A percentile compares a stretch with the other conserved stretches of the same genome.
These are phyloP conservation scores for Netelia virgata DNA, from an alignment of 2,888 invertebrate species.

Conservation along the genomic window DNA sequence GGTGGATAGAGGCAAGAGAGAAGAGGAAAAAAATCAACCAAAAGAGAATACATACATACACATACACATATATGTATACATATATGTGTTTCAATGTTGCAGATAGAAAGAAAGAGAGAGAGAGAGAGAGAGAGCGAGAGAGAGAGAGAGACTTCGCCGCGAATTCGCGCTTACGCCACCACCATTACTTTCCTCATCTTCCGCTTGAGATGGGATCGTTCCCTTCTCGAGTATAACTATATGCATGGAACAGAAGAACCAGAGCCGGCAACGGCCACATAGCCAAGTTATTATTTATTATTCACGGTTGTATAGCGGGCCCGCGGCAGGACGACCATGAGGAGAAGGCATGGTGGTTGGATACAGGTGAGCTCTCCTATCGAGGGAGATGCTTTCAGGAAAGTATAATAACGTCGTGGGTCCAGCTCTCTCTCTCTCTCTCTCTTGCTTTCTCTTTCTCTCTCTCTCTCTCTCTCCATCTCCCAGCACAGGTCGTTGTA, in stretches of 20 bases:
- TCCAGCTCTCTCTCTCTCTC: constrained; percentile 16
- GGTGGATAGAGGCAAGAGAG: constrained; percentile 37
- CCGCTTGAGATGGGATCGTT: constrained; percentile 68
- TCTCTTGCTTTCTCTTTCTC: neutral
- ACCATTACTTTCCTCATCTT: constrained; percentile 69
- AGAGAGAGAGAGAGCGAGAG: constrained; percentile 2
- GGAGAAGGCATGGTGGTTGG: constrained; percentile 32
- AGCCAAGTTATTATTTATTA: constrained; percentile 69
- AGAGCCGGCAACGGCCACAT: constrained; percentile 60
- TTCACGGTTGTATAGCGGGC: constrained; percentile 65
- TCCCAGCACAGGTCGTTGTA: constrained; percentile 40
- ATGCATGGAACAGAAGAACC: constrained; percentile 53
- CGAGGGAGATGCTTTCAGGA: constrained; percentile 65
- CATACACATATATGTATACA: constrained; percentile 17
- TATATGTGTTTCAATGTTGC: neutral
- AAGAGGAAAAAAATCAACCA: constrained; percentile 19
- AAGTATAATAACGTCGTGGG: constrained; percentile 69
- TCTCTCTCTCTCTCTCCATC: neutral
- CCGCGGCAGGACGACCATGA: constrained; percentile 52
- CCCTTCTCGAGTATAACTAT: constrained; percentile 42
- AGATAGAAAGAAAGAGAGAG: too few relatives aligned
- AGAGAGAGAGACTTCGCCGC: constrained; percentile 42
- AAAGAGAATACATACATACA: constrained; percentile 34
- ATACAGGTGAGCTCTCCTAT: constrained; percentile 61
- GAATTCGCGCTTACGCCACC: constrained; percentile 68